Base-by-base conservation (phyloP, 2,888 invertebrate genomes). In the Sphaerophoria rueppellii region DNA sequence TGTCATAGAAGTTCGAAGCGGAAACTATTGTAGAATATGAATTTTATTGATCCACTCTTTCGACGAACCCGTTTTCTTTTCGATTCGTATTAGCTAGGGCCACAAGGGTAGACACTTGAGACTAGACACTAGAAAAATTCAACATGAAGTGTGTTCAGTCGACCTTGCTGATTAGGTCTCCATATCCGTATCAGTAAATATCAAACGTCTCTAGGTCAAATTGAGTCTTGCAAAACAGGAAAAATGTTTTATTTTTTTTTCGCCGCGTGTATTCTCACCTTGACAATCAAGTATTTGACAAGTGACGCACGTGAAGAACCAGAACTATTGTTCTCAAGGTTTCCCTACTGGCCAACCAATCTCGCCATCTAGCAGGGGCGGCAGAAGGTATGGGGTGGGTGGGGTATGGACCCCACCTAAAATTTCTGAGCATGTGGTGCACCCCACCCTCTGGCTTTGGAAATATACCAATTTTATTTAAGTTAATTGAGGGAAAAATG, bases 161-260 rank as follows among this genome's bases (percentile, higher is more conserved):
- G 75, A 83, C 83, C 83, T 83, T 83, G 80, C 83, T 83, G 83
- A 83, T 83, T 83, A 83, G 14, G 24, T 55, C 46, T 43, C 24
- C 69, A 67, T 58, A 80, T 83, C 80, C 58, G 75, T 83, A 83
- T 83, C 80, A 72, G 67, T 76, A 48, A 34, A 37, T 67, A 60
- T 71, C 43, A 55, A 16, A 79, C 73, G 34, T 85, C 70, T 82
- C 85, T 85, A 85, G 85, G 85, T 75, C 83, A 52, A 71, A 32
- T 61, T 32, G 40, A 72, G 65, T 83, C 79, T 85, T 77, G 73
- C 77, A 73, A 81, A 85, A 77, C 85, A 85, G 85, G 81, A 85
- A 85, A 81, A 76, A 60, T 24, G 12, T 7, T 7, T 7, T 9
- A 40, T 43, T 67, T 40, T 67, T 40, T 12, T 55, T 24, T 32